phyloP scores from a whole-genome alignment of 2,797 vertebrate species.

The Hemibagrus guttatus region DNA sequence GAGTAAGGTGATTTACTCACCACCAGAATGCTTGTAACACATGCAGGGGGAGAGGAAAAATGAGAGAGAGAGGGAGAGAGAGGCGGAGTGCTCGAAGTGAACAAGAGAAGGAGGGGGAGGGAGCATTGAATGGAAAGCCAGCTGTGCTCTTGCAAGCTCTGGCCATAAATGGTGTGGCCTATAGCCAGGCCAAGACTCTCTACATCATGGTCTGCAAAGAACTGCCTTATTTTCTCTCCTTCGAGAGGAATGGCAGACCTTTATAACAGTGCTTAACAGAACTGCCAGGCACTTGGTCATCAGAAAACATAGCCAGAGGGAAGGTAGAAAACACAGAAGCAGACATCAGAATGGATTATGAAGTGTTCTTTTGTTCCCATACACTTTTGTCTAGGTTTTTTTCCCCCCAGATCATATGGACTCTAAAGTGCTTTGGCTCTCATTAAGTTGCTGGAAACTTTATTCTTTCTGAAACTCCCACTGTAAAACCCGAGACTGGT shows the following conservation, averaged over 20 bases:
- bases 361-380: slow-evolving; percentile 47
- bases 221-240: slow-evolving; percentile 53
- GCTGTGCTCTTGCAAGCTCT: slow-evolving; percentile 66
- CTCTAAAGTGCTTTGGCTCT: background rate
- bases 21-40: slow-evolving; percentile 51
- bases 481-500: background rate
- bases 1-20: slow-evolving; percentile 67
- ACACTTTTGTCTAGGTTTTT: slow-evolving; percentile 37
- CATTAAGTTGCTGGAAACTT: background rate
- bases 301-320: slow-evolving; percentile 50
- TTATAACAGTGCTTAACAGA: slow-evolving; percentile 47
- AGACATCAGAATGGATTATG: slow-evolving; percentile 50
- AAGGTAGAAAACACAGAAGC: slow-evolving; percentile 52
- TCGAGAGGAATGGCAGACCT: slow-evolving; percentile 45
- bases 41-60: slow-evolving; percentile 22
- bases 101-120: slow-evolving; percentile 43
- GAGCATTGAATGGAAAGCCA: slow-evolving; percentile 67
- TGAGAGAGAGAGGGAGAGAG: slow-evolving; percentile 7
- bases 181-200: slow-evolving; percentile 57
- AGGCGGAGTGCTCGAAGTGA: slow-evolving; percentile 16
- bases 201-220: slow-evolving; percentile 50
- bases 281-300: slow-evolving; percentile 58
- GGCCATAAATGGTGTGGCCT: slow-evolving; percentile 63
- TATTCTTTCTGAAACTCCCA: slow-evolving; percentile 7
- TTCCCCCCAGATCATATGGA: background rate